Percentiles rank a stretch among this genome's conserved stretches.
These are phyloP conservation scores for Neodiprion pinetum DNA, from an alignment of 1,140 invertebrate genomes.

Conservation along the genomic window DNA sequence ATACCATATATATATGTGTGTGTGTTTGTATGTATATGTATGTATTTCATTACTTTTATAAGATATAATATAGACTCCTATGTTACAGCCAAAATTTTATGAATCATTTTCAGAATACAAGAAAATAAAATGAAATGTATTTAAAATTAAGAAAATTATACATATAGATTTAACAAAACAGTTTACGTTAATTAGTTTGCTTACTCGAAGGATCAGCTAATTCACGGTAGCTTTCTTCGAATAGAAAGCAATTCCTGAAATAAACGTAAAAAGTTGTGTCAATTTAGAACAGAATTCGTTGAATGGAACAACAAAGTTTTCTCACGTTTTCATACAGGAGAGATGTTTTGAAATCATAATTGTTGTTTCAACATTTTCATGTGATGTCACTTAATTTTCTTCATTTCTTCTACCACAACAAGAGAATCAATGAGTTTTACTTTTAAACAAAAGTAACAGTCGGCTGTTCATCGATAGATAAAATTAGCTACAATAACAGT, in stretches of 20 bases:
- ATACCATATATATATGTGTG: background rate
- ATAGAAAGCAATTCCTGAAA: no score
- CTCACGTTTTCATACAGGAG: no score
- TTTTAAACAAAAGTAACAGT: background rate
- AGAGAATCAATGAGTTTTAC: background rate
- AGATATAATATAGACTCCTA: background rate
- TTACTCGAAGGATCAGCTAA: no score
- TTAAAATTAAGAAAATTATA: background rate
- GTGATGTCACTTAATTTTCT: background rate
- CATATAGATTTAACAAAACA: no score
- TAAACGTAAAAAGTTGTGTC: no score
- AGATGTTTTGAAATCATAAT: no score
- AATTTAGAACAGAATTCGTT: no score
- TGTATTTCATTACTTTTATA: background rate
- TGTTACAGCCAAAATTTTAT: no score
- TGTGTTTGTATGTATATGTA: background rate
- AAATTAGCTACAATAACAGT: background rate
- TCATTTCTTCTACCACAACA: background rate
- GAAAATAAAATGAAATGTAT: background rate
- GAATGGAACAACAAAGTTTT: no score
- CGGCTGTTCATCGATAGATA: background rate
- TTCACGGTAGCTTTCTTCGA: no score
- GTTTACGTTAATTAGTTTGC: no score
- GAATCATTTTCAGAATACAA: background rate
- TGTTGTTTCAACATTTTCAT: background rate